phyloP scores from a whole-genome alignment of 2,888 invertebrate species.

The Eustalomyia histrio region DNA sequence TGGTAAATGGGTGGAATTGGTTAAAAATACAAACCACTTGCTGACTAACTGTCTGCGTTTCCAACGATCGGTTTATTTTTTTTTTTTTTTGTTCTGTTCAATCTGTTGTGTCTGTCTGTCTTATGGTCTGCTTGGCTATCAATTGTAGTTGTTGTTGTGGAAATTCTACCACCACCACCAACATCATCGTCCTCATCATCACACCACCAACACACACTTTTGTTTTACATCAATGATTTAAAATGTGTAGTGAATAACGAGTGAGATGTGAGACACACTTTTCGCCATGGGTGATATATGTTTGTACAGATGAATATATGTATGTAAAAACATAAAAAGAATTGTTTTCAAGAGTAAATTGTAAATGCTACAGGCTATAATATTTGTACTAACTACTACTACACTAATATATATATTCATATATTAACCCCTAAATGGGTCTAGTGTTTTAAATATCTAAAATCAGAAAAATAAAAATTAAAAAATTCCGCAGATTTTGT shows the following conservation, averaged over 20 bases:
- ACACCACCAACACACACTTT: not conserved
- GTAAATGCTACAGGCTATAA: constrained; percentile 45
- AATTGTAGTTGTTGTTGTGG: not conserved
- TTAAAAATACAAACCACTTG: constrained; percentile 8
- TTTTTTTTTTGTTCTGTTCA: not conserved
- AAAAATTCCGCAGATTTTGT: too few relatives aligned
- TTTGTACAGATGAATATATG: constrained; percentile 7
- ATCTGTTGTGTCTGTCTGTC: constrained; percentile 8
- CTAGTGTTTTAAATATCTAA: too few relatives aligned
- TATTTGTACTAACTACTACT: constrained; percentile 17
- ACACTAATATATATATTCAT: not conserved
- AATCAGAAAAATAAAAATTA: too few relatives aligned
- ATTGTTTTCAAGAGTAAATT: constrained; percentile 43
- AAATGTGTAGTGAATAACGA: too few relatives aligned
- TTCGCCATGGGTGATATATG: constrained; percentile 56
- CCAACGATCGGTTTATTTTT: not conserved
- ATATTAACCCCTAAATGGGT: not conserved
- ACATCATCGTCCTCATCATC: not conserved
- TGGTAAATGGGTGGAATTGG: not conserved
- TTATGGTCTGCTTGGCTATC: constrained; percentile 18
- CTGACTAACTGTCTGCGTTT: not conserved
- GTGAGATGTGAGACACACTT: constrained; percentile 54
- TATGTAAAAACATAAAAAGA: constrained; percentile 36
- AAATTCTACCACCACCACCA: constrained; percentile 3
- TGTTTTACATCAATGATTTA: constrained; percentile 4